phyloP scores from a whole-genome alignment of 2,888 invertebrate species.

The Nipponacmea schrenckii region DNA sequence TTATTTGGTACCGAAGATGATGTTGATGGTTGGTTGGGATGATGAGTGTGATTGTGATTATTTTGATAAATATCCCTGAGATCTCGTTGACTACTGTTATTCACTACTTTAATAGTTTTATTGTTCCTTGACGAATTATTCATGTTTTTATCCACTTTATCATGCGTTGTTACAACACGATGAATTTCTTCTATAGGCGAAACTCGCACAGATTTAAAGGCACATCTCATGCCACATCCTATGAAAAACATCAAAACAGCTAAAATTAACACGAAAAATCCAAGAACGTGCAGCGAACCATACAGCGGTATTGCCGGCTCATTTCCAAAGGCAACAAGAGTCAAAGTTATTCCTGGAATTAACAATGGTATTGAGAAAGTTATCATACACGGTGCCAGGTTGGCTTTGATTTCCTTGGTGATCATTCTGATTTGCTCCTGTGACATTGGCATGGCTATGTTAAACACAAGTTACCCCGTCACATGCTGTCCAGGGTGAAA shows the following conservation, averaged over 20 bases:
- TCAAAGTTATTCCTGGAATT: slow-evolving; percentile 43
- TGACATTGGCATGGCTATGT: not conserved
- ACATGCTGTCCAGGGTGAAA: no score
- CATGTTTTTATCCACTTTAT: not conserved
- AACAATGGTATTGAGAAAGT: slow-evolving; percentile 44
- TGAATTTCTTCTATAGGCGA: not conserved
- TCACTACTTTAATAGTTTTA: no score
- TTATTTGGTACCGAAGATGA: no score
- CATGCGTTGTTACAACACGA: not conserved
- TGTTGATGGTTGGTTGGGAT: no score
- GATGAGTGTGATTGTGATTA: no score
- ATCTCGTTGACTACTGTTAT: no score
- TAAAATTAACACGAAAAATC: slow-evolving; percentile 29
- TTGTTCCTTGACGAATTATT: no score
- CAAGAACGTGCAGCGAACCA: slow-evolving; percentile 35
- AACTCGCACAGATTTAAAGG: slow-evolving; percentile 8
- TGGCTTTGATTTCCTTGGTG: slow-evolving; percentile 28
- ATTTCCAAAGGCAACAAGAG: slow-evolving; percentile 41
- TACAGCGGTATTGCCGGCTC: slow-evolving; percentile 36
- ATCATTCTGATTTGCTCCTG: not conserved
- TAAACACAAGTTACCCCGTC: not conserved
- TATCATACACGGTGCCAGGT: slow-evolving; percentile 41
- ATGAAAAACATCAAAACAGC: slow-evolving; percentile 25
- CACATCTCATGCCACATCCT: slow-evolving; percentile 28
- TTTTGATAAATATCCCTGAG: no score